These are phyloP conservation scores for Nasonia oneida DNA, from an alignment of 2,888 invertebrate species.

Conservation along the genomic window DNA sequence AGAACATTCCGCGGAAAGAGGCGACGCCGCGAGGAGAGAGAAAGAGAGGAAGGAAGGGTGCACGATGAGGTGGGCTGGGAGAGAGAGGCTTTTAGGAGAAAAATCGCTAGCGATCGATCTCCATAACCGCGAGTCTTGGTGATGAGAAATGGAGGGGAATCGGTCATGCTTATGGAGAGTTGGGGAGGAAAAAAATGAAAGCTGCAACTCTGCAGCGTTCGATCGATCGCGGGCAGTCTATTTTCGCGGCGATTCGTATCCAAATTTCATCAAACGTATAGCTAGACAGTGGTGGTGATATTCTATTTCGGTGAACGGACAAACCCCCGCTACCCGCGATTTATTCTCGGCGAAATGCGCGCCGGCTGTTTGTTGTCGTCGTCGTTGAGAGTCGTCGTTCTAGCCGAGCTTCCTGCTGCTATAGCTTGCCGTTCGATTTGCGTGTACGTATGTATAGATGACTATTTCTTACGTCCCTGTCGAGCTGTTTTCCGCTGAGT, in stretches of 20 bases:
- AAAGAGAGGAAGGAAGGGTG: not conserved
- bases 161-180: too few relatives aligned
- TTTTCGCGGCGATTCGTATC: too few relatives aligned
- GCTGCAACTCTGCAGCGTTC: too few relatives aligned
- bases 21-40: not conserved
- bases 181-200: too few relatives aligned
- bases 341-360: slow-evolving; percentile 64
- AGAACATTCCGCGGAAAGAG: slow-evolving; percentile 39
- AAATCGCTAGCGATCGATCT: not conserved
- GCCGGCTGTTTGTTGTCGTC: slow-evolving; percentile 52
- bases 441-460: not conserved
- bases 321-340: slow-evolving; percentile 57
- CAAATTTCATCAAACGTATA: too few relatives aligned
- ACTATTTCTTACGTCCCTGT: not conserved
- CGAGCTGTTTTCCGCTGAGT: not conserved
- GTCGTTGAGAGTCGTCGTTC: not conserved
- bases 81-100: not conserved
- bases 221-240: too few relatives aligned
- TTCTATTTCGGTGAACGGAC: slow-evolving; percentile 4
- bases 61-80: not conserved
- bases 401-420: slow-evolving; percentile 17
- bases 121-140: too few relatives aligned
- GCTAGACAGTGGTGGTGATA: slow-evolving; percentile 48
- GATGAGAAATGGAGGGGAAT: too few relatives aligned
- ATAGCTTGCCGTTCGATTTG: not conserved